Conservation (phyloP, 2,113 vertebrate species). For the Eretmochelys imbricata region DNA sequence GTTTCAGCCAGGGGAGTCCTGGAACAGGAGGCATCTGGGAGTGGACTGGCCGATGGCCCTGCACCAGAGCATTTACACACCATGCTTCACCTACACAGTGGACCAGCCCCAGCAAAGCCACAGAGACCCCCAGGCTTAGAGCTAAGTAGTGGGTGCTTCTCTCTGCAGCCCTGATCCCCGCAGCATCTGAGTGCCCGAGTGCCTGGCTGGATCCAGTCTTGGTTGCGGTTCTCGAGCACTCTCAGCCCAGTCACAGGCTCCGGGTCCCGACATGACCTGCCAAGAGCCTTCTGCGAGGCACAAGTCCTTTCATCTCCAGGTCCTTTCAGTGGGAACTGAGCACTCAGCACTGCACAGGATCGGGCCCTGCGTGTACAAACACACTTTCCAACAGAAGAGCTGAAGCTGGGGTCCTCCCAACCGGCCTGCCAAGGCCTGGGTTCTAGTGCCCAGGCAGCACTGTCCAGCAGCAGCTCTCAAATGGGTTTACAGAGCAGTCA, state of each 20-base stretch:
- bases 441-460: not conserved
- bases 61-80: not conserved
- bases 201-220: not conserved
- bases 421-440: not conserved
- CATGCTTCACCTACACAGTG: not conserved
- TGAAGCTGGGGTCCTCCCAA: not conserved
- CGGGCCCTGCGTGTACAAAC: not conserved
- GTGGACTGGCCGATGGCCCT: not conserved
- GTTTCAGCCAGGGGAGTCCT: not conserved
- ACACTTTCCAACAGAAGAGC: too few relatives aligned
- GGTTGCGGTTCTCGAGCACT: not conserved
- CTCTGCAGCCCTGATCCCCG: too few relatives aligned
- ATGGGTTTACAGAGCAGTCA: not conserved
- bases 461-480: not conserved
- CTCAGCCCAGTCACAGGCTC: too few relatives aligned
- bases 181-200: not conserved
- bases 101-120: not conserved
- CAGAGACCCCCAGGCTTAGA: not conserved
- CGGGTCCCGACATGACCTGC: too few relatives aligned
- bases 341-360: not conserved
- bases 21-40: not conserved
- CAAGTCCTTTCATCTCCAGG: too few relatives aligned
- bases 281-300: not conserved
- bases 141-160: not conserved
- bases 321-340: not conserved